Evolutionary conservation across 1,140 invertebrate species (phyloP).

Genomic region (Limonius californicus): DNA sequence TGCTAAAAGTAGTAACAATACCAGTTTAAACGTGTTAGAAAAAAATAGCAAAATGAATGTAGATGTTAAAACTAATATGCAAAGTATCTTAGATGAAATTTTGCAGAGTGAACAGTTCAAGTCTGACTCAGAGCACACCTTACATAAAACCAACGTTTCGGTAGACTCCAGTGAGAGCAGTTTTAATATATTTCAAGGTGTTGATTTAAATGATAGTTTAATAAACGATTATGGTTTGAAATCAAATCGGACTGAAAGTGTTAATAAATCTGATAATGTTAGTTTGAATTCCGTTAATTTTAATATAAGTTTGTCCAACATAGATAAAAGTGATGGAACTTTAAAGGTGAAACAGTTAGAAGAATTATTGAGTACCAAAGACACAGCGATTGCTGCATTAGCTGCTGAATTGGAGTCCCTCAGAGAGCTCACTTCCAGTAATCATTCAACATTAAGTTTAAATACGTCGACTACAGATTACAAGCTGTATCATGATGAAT

Average conservation of each 20-base stretch:
- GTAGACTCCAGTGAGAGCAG: slow-evolving; percentile 34
- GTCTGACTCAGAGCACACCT: slow-evolving; percentile 15
- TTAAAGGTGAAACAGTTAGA: slow-evolving; percentile 46
- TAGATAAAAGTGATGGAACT: slow-evolving; percentile 25
- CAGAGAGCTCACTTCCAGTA: slow-evolving; percentile 36
- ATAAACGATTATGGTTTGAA: slow-evolving; percentile 33
- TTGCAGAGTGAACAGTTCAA: slow-evolving; percentile 37
- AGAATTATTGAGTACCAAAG: slow-evolving; percentile 47
- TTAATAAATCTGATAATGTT: neutral
- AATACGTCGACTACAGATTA: slow-evolving; percentile 51
- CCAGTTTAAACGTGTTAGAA: slow-evolving; percentile 20
- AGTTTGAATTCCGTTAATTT: slow-evolving; percentile 1
- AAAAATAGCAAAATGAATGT: slow-evolving; percentile 3
- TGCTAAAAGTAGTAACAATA: slow-evolving; percentile 28
- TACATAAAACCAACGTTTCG: neutral
- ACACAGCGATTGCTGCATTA: slow-evolving; percentile 46
- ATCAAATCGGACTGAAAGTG: neutral
- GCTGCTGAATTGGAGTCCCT: slow-evolving; percentile 49
- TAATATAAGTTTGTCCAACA: too few relatives aligned
- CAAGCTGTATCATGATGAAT: slow-evolving; percentile 50
- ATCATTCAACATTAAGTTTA: slow-evolving; percentile 45
- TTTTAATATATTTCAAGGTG: slow-evolving; percentile 42
- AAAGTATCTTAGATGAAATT: slow-evolving; percentile 43
- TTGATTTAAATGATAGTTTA: slow-evolving; percentile 41
- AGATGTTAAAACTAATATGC: slow-evolving; percentile 26